Conservation (phyloP, 2,113 vertebrate genomes). For the Leptobrachium ailaonicum region DNA sequence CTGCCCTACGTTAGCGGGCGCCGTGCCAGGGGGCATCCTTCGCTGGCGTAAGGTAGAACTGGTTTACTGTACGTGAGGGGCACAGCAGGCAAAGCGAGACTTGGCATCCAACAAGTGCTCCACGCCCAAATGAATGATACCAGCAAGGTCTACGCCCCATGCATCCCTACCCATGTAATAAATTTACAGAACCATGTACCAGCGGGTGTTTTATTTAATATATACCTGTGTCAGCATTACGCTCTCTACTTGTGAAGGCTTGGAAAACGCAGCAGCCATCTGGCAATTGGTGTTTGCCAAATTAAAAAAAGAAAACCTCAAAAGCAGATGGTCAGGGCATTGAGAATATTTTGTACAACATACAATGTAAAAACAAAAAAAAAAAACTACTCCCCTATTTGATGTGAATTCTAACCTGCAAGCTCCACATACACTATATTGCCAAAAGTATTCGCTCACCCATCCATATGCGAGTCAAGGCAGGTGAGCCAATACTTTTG, state of each 20-base stretch:
- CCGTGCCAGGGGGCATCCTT: too few relatives aligned
- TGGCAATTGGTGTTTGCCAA: slow-evolving; percentile 4
- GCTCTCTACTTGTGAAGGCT: neutral
- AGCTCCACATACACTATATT: too few relatives aligned
- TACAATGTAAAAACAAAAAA: too few relatives aligned
- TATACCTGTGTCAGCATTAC: neutral
- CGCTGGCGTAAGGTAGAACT: too few relatives aligned
- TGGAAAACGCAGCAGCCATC: slow-evolving; percentile 4
- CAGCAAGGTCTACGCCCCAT: neutral
- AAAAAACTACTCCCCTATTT: neutral
- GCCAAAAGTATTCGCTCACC: too few relatives aligned
- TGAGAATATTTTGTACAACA: neutral
- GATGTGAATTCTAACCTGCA: too few relatives aligned
- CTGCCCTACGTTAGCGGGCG: too few relatives aligned
- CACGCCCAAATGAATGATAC: neutral
- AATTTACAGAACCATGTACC: neutral
- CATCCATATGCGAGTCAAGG: too few relatives aligned
- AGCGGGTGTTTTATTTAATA: neutral
- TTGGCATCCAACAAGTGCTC: neutral
- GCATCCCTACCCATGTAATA: neutral
- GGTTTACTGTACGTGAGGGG: too few relatives aligned
- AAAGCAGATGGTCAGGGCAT: slow-evolving; percentile 4
- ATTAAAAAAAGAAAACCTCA: neutral
- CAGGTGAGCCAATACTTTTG: too few relatives aligned
- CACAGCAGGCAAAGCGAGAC: too few relatives aligned